Base-by-base conservation (phyloP, 30 jellyfish, hydroid and myxozoan genomes). In the Catostylus mosaicus region DNA sequence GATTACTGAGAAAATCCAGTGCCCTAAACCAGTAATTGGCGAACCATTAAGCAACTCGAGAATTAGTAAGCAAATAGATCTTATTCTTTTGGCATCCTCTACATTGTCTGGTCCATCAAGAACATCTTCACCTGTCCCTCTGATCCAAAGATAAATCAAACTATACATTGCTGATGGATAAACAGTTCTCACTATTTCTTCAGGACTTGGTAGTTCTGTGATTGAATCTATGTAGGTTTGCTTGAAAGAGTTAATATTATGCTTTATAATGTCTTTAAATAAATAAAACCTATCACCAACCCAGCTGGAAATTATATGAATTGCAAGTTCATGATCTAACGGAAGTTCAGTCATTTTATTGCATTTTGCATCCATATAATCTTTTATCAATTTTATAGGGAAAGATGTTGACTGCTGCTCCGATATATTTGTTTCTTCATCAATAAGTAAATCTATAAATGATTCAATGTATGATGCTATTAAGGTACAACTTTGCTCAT, bases 81-180 rank as follows among this genome's bases (percentile, higher is more conserved):
- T 82, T 0, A 67, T 48, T 26, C 45, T 34, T 37, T 32, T 64
- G 32, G 77, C 51, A 11, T 64, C 79, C 24, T 71, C 84, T 47
- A 32, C 81, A 34, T 32, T 33, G 11, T 73, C 88, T 33, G 64
- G 52, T 40, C 82, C 67, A 38, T 70, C 68, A 1, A 20, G 67
- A 14, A 46, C 26, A 7, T 59, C 75, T 30, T 32, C 86, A 1
- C 77, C 78, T 18, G 88, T n/a, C 8, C 88, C 85, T 33, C 73
- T 67, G 22, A 75, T 37, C 96, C 96, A 86, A 59, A 72, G 59
- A 30, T 76, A 52, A 0, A 86, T 36, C 73, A 86, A 65, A 40
- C 79, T 86, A 38, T 72, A 67, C 96, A 86, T 86, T 43, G 96
- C 89, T 47, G 89, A 64, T 5, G 96, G 89, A 38, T 50, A 86